phyloP scores from a whole-genome alignment of 2,113 vertebrate genomes.

The Otolemur garnettii region DNA sequence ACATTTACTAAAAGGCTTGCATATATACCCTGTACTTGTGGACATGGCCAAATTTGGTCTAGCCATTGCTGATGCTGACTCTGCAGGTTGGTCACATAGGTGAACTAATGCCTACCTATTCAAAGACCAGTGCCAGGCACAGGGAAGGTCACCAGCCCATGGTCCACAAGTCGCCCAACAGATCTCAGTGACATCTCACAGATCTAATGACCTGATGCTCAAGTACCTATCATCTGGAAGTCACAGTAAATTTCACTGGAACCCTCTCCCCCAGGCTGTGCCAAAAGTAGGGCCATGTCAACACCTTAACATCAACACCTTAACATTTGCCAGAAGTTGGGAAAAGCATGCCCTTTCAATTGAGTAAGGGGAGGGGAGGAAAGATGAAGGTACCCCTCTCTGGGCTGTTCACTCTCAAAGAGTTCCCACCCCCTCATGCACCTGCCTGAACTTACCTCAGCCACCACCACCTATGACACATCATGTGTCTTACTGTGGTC shows the following conservation, averaged over 20 bases:
- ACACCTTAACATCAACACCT: neutral
- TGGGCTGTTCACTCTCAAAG: neutral
- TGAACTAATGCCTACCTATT: neutral
- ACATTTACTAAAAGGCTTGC: neutral
- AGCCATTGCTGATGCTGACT: neutral
- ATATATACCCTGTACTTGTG: neutral
- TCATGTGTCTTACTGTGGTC: neutral
- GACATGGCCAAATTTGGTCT: neutral
- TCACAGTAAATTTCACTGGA: neutral
- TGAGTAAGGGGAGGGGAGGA: neutral
- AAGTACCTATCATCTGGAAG: neutral
- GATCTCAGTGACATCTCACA: neutral
- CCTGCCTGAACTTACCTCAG: neutral
- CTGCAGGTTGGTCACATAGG: neutral
- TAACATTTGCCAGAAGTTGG: neutral
- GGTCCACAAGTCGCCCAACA: neutral
- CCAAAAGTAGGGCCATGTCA: neutral
- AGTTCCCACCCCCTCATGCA: neutral
- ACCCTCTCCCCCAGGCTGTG: neutral
- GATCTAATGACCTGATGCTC: neutral
- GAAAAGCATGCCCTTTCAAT: neutral
- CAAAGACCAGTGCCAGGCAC: neutral
- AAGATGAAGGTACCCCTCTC: neutral
- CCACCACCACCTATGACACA: neutral
- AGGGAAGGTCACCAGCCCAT: neutral